These are phyloP conservation scores for Balaeniceps rex DNA, from an alignment of 2,113 vertebrate species.

Conservation along the genomic window DNA sequence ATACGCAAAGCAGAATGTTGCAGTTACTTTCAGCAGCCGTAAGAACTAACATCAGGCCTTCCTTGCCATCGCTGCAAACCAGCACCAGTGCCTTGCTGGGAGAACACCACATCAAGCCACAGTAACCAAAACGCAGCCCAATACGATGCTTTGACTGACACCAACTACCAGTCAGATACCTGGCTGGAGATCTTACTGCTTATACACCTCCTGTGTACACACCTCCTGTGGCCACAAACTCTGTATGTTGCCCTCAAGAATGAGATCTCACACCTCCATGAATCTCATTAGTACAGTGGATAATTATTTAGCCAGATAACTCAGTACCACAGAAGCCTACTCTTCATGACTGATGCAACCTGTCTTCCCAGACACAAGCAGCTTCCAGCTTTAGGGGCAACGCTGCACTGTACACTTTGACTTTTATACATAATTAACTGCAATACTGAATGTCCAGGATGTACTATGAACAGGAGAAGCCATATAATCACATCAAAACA, in stretches of 20 bases:
- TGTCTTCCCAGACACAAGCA: not conserved
- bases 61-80: accelerated
- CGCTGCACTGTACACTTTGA: accelerated
- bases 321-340: not conserved
- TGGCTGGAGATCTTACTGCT: not conserved
- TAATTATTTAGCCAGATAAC: not conserved
- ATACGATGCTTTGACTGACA: not conserved
- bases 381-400: not conserved
- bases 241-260: not conserved
- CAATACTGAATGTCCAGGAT: not conserved
- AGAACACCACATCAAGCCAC: not conserved
- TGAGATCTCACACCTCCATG: not conserved
- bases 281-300: not conserved
- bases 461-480: not conserved
- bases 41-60: not conserved
- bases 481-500: not conserved
- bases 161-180: not conserved
- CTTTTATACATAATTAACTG: not conserved
- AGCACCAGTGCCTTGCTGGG: not conserved
- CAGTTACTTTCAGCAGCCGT: not conserved
- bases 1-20: accelerated
- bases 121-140: not conserved
- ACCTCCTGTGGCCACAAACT: not conserved
- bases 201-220: not conserved
- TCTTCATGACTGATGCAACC: not conserved